Evolutionary conservation across 2,113 vertebrate genomes (phyloP), one percentile per base, ranked within the genome.

Genomic region (Megaceryle torquata): DNA sequence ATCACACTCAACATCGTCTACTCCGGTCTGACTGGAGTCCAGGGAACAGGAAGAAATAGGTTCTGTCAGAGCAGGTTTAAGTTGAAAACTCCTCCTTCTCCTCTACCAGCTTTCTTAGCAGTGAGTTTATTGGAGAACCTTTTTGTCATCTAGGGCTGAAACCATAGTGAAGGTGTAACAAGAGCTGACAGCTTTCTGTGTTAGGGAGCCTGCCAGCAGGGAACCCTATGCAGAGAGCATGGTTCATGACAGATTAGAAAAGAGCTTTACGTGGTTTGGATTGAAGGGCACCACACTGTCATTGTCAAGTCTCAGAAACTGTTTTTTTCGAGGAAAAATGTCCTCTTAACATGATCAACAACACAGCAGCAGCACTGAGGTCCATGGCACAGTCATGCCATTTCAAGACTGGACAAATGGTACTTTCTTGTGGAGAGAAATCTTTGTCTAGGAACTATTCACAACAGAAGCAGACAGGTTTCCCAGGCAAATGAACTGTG

Each of bases 1-100:
- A 14, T 74, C 11, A 1, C 9, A 13, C 13, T 37, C 0, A 0
- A 22, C 16, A n/a, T 1, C 3, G 33, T 29, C 2, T n/a, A 5
- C 44, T 91, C 63, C 20, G 26, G 4, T 77, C 64, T 89, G 50
- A 4, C 15, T 53, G 41, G 35, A 48, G 41, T 61, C 41, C 51
- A 53, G 13, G 10, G 37, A 86, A 33, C 5, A 15, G 59, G 61
- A 78, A 74, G 69, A 87, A 57, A 35, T 7, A 57, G 22, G 15
- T 56, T 89, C 31, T 65, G 22, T 77, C 21, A 28, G 29, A 82
- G 39, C 28, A 65, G 21, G 33, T 35, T 11, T 54, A 41, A 37
- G 28, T 37, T 67, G 37, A 56, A 84, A 82, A 24, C 43, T 20
- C 16, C 28, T 77, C 10, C 20, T 60, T 82, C 88, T 88, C 13